Evolutionary conservation across 2,797 vertebrate genomes (phyloP).

Genomic region (Sternotherus odoratus): DNA sequence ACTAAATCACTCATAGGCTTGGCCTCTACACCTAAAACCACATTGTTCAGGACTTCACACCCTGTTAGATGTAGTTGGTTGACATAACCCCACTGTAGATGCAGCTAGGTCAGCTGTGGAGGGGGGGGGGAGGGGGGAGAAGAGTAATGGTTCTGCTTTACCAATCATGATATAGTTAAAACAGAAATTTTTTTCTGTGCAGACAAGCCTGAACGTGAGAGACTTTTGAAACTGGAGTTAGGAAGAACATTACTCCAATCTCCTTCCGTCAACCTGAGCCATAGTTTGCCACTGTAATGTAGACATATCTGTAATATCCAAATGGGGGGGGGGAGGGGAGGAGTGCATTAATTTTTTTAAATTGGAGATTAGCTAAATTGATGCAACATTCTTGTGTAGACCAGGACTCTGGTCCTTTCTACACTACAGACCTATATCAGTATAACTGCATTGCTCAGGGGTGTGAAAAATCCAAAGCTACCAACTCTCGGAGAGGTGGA

Average conservation of each 20-base stretch:
- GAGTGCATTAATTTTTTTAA: not conserved
- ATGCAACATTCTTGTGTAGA: not conserved
- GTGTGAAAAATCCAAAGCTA: not conserved
- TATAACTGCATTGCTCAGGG: not conserved
- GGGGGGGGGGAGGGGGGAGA: too few species aligned
- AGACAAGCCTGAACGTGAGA: not conserved
- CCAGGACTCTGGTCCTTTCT: not conserved
- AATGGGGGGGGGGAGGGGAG: not conserved
- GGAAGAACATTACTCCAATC: not conserved
- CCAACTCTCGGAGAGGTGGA: too few species aligned
- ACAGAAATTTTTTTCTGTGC: not conserved
- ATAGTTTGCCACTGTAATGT: not conserved
- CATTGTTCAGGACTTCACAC: not conserved
- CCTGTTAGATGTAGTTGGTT: not conserved
- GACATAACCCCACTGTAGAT: not conserved
- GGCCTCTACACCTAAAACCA: not conserved
- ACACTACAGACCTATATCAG: not conserved
- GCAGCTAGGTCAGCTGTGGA: too few species aligned
- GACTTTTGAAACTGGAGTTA: not conserved
- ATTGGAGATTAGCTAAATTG: not conserved
- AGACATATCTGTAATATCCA: not conserved
- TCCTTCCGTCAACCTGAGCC: not conserved
- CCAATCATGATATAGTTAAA: not conserved
- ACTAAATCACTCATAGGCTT: not conserved
- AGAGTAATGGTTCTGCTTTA: not conserved